Evolutionary conservation across 2,113 vertebrate genomes (phyloP).

Genomic region (Papio anubis): DNA sequence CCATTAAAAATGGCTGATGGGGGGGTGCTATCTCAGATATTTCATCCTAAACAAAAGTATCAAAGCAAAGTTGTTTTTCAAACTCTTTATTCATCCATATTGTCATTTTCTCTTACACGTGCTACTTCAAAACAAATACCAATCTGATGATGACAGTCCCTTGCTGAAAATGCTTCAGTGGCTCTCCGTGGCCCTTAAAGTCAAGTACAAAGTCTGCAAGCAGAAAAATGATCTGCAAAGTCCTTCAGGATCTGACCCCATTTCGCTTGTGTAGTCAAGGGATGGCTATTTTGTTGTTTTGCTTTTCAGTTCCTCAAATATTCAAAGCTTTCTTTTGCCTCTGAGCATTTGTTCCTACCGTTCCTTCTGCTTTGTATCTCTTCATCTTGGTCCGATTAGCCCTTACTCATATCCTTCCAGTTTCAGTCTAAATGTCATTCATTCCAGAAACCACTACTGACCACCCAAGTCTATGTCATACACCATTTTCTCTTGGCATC

Average conservation of each 20-base stretch:
- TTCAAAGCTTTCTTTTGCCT: not conserved
- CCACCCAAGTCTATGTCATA: no score
- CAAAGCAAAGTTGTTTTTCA: conserved; percentile 11
- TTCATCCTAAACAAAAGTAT: not conserved
- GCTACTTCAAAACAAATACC: not conserved
- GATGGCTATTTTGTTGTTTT: not conserved
- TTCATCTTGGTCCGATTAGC: not conserved
- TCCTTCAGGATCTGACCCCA: not conserved
- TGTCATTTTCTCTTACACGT: not conserved
- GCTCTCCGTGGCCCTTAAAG: not conserved
- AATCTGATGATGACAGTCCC: not conserved
- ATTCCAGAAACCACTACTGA: not conserved
- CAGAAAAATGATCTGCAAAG: not conserved
- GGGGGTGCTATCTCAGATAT: not conserved
- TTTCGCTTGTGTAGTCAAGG: not conserved
- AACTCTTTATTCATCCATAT: not conserved
- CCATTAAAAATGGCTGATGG: not conserved
- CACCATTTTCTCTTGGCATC: not conserved
- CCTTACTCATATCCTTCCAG: conserved; percentile 9
- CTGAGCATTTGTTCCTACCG: not conserved
- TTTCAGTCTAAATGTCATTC: not conserved
- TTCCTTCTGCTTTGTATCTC: not conserved
- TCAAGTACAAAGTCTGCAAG: not conserved
- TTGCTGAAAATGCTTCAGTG: not conserved
- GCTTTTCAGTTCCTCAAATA: not conserved